Evolutionary conservation across 2,888 invertebrate genomes (phyloP).

Genomic region (Euplagia quadripunctaria): DNA sequence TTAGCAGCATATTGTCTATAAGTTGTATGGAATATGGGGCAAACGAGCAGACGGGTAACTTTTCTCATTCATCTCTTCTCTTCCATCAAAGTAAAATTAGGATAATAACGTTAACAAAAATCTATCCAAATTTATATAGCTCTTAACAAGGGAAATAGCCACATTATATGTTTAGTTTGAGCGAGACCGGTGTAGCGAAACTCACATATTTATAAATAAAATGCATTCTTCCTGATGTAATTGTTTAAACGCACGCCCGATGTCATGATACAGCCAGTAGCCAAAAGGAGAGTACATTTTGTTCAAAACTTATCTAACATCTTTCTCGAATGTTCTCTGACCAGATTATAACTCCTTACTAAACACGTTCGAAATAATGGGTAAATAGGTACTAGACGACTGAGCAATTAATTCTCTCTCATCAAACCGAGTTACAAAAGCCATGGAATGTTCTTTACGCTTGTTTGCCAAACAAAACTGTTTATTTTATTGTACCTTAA

Average conservation of each 20-base stretch:
- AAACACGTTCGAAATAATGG: background rate
- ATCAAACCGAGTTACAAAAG: conserved; percentile 10
- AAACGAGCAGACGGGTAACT: too few relatives aligned
- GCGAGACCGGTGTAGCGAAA: too few relatives aligned
- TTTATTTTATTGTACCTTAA: conserved; percentile 34
- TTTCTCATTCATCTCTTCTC: too few relatives aligned
- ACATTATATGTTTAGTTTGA: too few relatives aligned
- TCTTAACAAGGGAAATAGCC: too few relatives aligned
- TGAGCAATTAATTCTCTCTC: background rate
- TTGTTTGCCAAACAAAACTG: conserved; percentile 28
- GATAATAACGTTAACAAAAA: background rate
- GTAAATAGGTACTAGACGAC: background rate
- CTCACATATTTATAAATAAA: too few relatives aligned
- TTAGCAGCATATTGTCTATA: background rate
- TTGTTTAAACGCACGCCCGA: background rate
- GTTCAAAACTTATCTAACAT: too few relatives aligned
- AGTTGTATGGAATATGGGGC: too few relatives aligned
- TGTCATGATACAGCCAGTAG: background rate
- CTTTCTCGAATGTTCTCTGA: background rate
- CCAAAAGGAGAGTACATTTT: background rate
- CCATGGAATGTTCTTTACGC: conserved; percentile 10
- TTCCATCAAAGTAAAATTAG: background rate
- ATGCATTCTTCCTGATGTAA: background rate
- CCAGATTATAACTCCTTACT: background rate
- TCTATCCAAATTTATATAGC: too few relatives aligned